A percentile compares a stretch with the other conserved stretches of the same genome.
Evolutionary conservation across 2,888 invertebrate species (phyloP).

Genomic region (Melitaea athalia): DNA sequence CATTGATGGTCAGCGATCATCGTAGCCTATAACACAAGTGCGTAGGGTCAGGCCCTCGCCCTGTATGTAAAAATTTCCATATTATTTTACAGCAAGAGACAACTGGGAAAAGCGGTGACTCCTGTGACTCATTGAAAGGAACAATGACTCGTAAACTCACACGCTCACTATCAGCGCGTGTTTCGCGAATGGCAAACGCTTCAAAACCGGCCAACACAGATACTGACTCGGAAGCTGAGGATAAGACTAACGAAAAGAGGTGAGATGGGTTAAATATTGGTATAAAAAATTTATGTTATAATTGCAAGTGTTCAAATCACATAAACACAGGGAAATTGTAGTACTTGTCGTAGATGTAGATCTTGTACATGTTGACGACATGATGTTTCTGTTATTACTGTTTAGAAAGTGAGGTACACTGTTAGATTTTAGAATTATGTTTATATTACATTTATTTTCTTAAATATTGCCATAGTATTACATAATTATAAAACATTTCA

Average conservation of each 20-base stretch:
- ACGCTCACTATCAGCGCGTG: conserved; percentile 86
- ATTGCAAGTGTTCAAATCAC: too few species aligned
- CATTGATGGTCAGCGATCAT: too few species aligned
- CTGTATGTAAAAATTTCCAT: not conserved
- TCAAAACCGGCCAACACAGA: conserved; percentile 82
- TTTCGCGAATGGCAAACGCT: conserved; percentile 84
- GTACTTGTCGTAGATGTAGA: too few species aligned
- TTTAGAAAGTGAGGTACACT: too few species aligned
- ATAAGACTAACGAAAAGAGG: conserved; percentile 65
- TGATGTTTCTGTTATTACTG: too few species aligned
- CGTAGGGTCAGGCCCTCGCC: too few species aligned
- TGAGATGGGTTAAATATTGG: conserved; percentile 39
- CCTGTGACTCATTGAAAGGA: conserved; percentile 56
- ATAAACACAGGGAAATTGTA: too few species aligned
- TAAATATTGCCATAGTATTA: not conserved
- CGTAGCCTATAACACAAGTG: too few species aligned
- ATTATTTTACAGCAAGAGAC: conserved; percentile 52
- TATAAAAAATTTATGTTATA: not conserved
- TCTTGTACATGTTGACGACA: too few species aligned
- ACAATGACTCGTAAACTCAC: conserved; percentile 85
- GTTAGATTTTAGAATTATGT: too few species aligned
- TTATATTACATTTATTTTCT: too few species aligned
- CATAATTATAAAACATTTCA: conserved; percentile 41
- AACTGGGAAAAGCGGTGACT: conserved; percentile 59
- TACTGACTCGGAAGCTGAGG: conserved; percentile 86